phyloP scores from a whole-genome alignment of 1,140 invertebrate species.

The Cyrtorhinus lividipennis region DNA sequence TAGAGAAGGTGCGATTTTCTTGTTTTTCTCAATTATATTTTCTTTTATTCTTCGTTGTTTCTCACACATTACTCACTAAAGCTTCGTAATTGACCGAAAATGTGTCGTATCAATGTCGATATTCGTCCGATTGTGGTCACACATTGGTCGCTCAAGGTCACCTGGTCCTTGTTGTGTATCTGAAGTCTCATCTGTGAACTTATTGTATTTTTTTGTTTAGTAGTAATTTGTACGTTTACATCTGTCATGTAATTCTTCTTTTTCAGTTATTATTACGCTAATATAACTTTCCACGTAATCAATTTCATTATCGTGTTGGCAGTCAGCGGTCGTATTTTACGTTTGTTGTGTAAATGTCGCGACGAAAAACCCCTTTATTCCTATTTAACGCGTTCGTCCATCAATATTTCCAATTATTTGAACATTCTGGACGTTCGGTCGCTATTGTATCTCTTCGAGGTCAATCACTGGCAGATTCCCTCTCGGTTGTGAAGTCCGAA shows the following conservation, averaged over 20 bases:
- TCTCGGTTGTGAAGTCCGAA: background rate
- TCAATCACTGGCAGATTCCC: background rate
- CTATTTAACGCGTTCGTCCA: background rate
- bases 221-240: too few relatives aligned
- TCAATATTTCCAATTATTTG: background rate
- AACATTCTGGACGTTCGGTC: background rate
- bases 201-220: too few relatives aligned
- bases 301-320: too few relatives aligned
- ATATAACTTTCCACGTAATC: too few relatives aligned
- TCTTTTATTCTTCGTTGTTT: background rate
- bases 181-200: too few relatives aligned
- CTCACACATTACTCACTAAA: background rate
- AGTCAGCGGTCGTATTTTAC: background rate
- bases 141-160: background rate
- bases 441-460: background rate
- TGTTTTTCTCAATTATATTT: background rate
- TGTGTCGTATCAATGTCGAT: background rate
- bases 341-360: background rate
- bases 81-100: background rate
- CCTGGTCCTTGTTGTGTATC: background rate
- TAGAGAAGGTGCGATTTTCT: background rate
- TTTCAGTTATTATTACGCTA: too few relatives aligned
- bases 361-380: background rate
- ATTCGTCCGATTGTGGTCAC: background rate
- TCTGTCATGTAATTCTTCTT: too few relatives aligned